Evolutionary conservation across 2,797 vertebrate species (phyloP).

Genomic region (Scolopax rusticola): DNA sequence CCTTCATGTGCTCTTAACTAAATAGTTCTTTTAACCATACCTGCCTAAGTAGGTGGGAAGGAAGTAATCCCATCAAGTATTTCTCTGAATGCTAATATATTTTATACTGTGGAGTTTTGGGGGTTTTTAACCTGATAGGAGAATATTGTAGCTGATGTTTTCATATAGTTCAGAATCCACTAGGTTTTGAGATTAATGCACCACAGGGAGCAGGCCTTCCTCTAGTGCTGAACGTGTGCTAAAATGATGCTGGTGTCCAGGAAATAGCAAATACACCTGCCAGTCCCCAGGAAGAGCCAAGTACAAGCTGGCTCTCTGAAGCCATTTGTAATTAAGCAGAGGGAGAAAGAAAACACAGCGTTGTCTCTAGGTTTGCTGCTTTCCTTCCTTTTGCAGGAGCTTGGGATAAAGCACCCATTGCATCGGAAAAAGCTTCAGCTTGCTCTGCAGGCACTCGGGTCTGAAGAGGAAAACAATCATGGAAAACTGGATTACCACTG

Average conservation of each 20-base stretch:
- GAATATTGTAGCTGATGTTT: not conserved
- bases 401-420: constrained; percentile 93
- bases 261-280: not conserved
- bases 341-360: not conserved
- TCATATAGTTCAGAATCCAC: not conserved
- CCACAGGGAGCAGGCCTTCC: not conserved
- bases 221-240: not conserved
- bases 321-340: not conserved
- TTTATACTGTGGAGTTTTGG: not conserved
- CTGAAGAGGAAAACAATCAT: constrained; percentile 94
- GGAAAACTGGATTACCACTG: constrained; percentile 97
- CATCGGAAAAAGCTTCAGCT: constrained; percentile 98
- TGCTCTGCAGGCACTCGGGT: constrained; percentile 94
- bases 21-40: not conserved
- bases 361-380: not conserved
- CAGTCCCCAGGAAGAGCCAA: not conserved
- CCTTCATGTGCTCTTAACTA: not conserved
- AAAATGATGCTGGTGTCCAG: not conserved
- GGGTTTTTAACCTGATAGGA: not conserved
- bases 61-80: not conserved
- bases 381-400: constrained; percentile 83
- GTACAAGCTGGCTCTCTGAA: not conserved
- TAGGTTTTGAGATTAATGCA: not conserved
- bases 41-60: not conserved
- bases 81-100: not conserved